Conservation (phyloP, 2,797 vertebrate genomes). For the Sparidentex hasta region DNA sequence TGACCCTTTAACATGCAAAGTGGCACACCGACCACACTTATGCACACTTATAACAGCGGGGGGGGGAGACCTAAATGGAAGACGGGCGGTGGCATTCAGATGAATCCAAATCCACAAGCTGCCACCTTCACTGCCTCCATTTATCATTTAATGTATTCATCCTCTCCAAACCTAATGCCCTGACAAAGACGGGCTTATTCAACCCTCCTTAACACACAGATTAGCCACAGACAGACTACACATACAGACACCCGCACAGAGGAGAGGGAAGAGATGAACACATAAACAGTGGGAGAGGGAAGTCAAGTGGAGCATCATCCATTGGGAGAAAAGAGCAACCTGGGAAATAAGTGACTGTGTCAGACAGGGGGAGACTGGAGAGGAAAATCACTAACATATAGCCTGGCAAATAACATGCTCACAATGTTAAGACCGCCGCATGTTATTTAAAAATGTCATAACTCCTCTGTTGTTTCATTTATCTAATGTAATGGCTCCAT, state of each 20-base stretch:
- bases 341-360: constrained; percentile 11
- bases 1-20: constrained; percentile 46
- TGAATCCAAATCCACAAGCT: constrained; percentile 63
- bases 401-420: not conserved
- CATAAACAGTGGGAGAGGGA: constrained; percentile 60
- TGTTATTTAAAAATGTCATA: constrained; percentile 1
- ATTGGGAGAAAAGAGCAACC: constrained; percentile 38
- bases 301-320: constrained; percentile 46
- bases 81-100: constrained; percentile 33
- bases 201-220: constrained; percentile 74
- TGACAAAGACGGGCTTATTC: constrained; percentile 76
- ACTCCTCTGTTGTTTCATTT: constrained; percentile 6
- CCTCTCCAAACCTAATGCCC: constrained; percentile 68
- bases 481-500: constrained; percentile 11
- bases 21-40: constrained; percentile 10
- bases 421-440: not conserved
- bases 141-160: constrained; percentile 76
- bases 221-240: constrained; percentile 68
- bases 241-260: constrained; percentile 45
- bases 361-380: constrained; percentile 3
- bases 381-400: constrained; percentile 17
- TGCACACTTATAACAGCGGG: constrained; percentile 35
- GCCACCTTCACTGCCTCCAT: constrained; percentile 50
- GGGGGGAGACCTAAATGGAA: constrained; percentile 26
- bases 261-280: constrained; percentile 52